Evolutionary conservation across 1,140 invertebrate genomes (phyloP).

Genomic region (Drosophila repleta): DNA sequence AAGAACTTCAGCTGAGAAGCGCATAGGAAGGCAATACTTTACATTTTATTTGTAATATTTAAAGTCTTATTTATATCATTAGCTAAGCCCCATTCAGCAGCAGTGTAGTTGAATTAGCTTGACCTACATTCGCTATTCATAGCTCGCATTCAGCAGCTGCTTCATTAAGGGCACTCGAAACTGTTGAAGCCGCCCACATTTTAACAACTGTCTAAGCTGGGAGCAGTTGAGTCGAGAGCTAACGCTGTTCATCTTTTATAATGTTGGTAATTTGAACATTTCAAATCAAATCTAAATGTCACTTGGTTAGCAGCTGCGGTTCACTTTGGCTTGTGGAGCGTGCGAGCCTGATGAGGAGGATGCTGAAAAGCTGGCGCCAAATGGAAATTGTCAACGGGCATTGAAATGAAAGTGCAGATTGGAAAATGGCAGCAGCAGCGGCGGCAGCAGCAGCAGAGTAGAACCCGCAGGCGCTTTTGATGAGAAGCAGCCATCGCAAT

Average conservation of each 20-base stretch:
- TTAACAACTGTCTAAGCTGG: conserved; percentile 9
- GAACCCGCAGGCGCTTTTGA: conserved; percentile 66
- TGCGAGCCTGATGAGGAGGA: neutral
- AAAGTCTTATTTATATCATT: no score
- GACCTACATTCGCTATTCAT: no score
- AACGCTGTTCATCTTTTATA: conserved; percentile 75
- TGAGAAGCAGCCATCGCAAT: conserved; percentile 55
- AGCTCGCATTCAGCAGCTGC: neutral
- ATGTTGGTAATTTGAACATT: conserved; percentile 82
- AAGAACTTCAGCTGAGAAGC: neutral
- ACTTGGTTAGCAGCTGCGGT: conserved; percentile 78
- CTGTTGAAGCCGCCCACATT: conserved; percentile 6
- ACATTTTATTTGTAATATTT: no score
- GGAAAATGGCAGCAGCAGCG: conserved; percentile 68
- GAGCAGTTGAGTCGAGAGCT: conserved; percentile 18
- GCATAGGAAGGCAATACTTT: neutral
- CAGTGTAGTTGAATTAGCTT: no score
- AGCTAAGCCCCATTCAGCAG: no score
- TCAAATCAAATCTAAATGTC: conserved; percentile 80
- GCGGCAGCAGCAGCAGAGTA: conserved; percentile 43
- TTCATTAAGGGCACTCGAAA: conserved; percentile 19
- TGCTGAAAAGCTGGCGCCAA: conserved; percentile 48
- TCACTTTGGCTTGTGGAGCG: conserved; percentile 32
- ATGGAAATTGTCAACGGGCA: conserved; percentile 79
- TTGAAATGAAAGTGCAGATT: conserved; percentile 80